Conservation (phyloP, 2,797 vertebrate genomes). For the Alosa sapidissima region DNA sequence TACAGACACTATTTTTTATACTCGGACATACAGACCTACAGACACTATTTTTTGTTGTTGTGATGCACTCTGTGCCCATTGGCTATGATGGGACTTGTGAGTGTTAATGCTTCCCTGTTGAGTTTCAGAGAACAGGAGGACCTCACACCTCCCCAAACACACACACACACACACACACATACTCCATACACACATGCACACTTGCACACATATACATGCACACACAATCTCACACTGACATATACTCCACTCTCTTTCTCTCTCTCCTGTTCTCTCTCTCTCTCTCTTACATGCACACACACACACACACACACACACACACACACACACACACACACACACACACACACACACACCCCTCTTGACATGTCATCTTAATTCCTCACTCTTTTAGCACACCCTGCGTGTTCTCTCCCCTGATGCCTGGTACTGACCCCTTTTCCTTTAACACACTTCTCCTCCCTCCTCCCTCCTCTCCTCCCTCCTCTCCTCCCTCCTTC, state of each 20-base stretch:
- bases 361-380: not conserved
- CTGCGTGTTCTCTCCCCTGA: not conserved
- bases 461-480: not conserved
- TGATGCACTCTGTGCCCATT: not conserved
- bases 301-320: not conserved
- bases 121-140: not conserved
- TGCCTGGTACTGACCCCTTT: not conserved
- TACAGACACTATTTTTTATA: not conserved
- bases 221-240: not conserved
- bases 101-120: not conserved
- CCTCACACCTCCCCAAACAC: not conserved
- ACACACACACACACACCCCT: not conserved
- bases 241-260: not conserved
- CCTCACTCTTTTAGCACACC: not conserved
- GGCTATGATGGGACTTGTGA: not conserved
- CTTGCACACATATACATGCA: not conserved
- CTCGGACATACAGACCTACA: not conserved
- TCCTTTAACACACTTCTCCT: not conserved
- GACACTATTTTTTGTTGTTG: not conserved
- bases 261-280: not conserved
- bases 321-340: conserved; percentile 9
- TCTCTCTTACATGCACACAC: not conserved
- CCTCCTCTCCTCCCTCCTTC: not conserved
- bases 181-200: not conserved
- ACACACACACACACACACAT: not conserved